Base-by-base conservation (phyloP, 2,797 vertebrate genomes). In the Acipenser ruthenus region DNA sequence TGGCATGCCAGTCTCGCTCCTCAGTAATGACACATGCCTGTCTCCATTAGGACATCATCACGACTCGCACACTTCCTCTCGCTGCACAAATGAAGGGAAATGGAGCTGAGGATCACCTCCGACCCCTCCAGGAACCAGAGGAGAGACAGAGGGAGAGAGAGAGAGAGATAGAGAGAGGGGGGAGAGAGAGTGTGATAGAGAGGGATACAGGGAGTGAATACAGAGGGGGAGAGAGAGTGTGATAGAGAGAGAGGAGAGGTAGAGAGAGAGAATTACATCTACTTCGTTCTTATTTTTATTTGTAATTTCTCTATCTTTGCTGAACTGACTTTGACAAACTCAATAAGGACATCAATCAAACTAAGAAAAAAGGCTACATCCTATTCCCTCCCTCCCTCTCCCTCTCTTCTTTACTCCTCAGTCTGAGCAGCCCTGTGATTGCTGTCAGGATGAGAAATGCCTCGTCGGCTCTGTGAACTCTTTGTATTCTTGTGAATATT, bases 401-500 rank as follows among this genome's bases (percentile, higher is more conserved):
- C n/a, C n/a, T n/a, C 6, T n/a, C 55, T 56, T n/a, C 11, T 9
- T n/a, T 12, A 11, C 55, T 56, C 55, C 55, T 1, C 55, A 10
- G 55, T 56, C 10, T 56, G 55, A 56, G 13, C 13, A n/a, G 55
- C 13, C 10, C 11, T 18, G 15, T 6, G 55, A n/a, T 6, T 10
- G 55, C 55, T 56, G 55, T 56, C 55, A 56, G 6, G 11, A 56
- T 56, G 55, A 56, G 11, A 12, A 56, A 56, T 56, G 55, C 11
- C 55, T 56, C 2, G 11, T n/a, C 11, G 55, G 10, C 55, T 12
- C 55, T 56, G 8, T n/a, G 13, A 6, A 56, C 55, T 56, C 11
- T 56, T 56, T 56, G 13, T 56, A 56, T 56, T 56, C 55, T 11
- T 56, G 55, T 56, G 13, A 56, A 12, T 56, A 56, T 56, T 56